Percentiles rank a stretch among this genome's conserved stretches.
Conservation (phyloP, 2,797 vertebrate genomes). For the Enteromius afrohamiltoni region DNA sequence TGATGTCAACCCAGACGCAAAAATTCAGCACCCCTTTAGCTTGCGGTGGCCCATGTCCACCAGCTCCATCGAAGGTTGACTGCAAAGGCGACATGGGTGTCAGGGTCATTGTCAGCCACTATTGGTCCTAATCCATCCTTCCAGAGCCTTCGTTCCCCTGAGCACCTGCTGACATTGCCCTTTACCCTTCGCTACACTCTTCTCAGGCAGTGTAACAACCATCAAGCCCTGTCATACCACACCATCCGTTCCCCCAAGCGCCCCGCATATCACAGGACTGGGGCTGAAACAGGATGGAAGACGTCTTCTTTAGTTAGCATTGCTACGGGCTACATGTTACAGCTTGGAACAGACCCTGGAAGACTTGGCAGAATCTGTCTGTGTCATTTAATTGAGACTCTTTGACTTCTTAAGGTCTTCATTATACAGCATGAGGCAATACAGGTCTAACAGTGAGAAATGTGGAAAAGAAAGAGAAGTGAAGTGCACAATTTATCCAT, state of each 20-base stretch:
- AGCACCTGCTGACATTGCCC: slow-evolving; percentile 22
- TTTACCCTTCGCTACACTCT: slow-evolving; percentile 21
- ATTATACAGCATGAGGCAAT: slow-evolving; percentile 32
- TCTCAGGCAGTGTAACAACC: not conserved
- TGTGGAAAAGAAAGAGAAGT: slow-evolving; percentile 17
- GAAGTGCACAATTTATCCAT: not conserved
- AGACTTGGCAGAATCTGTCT: slow-evolving; percentile 21
- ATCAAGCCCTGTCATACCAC: slow-evolving; percentile 11
- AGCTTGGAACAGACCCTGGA: slow-evolving; percentile 17
- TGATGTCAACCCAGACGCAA: slow-evolving; percentile 60
- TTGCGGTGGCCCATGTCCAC: slow-evolving; percentile 59
- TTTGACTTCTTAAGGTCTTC: slow-evolving; percentile 29
- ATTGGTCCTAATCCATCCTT: slow-evolving; percentile 58
- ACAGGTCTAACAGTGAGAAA: slow-evolving; percentile 1
- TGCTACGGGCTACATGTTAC: slow-evolving; percentile 38
- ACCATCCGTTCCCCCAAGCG: slow-evolving; percentile 12
- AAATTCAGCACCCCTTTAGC: slow-evolving; percentile 51
- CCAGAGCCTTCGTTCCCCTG: slow-evolving; percentile 25
- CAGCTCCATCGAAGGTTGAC: slow-evolving; percentile 65
- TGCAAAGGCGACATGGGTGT: slow-evolving; percentile 63
- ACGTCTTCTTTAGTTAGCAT: slow-evolving; percentile 30
- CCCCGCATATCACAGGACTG: slow-evolving; percentile 1
- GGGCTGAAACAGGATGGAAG: slow-evolving; percentile 25
- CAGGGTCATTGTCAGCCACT: slow-evolving; percentile 68
- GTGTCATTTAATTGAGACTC: slow-evolving; percentile 46